These are phyloP conservation scores for Macrocentrus cingulum DNA, from an alignment of 1,140 invertebrate species.

Conservation along the genomic window DNA sequence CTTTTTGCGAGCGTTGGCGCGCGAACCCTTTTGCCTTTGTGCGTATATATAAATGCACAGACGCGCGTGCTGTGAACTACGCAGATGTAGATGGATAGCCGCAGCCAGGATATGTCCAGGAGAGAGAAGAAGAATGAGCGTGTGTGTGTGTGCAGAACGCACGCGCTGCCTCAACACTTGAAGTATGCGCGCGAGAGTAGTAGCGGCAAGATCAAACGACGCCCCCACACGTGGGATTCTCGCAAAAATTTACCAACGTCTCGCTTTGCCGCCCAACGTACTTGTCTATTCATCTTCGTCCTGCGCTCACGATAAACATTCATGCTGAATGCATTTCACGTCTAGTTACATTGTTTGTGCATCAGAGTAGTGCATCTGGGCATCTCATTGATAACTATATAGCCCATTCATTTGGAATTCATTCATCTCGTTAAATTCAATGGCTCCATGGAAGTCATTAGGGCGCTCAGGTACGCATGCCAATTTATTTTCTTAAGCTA, in stretches of 20 bases:
- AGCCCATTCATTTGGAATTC: too few species aligned
- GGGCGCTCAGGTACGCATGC: too few species aligned
- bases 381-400: too few species aligned
- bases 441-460: too few species aligned
- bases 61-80: constrained; percentile 37
- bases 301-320: constrained; percentile 2
- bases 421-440: too few species aligned
- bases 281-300: constrained; percentile 13
- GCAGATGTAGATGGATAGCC: constrained; percentile 31
- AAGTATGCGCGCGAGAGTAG: constrained; percentile 20
- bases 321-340: neutral
- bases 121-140: constrained; percentile 6
- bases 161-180: constrained; percentile 16
- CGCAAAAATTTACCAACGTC: constrained; percentile 36
- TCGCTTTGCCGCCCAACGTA: constrained; percentile 23
- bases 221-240: constrained; percentile 35
- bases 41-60: constrained; percentile 32
- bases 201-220: constrained; percentile 41
- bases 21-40: constrained; percentile 6
- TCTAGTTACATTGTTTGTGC: too few species aligned
- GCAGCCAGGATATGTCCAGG: constrained; percentile 12
- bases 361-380: too few species aligned
- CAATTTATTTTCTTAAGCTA: too few species aligned
- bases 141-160: neutral
- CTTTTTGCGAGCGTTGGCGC: constrained; percentile 3